Conservation (phyloP, 2,888 invertebrate species). For the Ditula angustiorana region DNA sequence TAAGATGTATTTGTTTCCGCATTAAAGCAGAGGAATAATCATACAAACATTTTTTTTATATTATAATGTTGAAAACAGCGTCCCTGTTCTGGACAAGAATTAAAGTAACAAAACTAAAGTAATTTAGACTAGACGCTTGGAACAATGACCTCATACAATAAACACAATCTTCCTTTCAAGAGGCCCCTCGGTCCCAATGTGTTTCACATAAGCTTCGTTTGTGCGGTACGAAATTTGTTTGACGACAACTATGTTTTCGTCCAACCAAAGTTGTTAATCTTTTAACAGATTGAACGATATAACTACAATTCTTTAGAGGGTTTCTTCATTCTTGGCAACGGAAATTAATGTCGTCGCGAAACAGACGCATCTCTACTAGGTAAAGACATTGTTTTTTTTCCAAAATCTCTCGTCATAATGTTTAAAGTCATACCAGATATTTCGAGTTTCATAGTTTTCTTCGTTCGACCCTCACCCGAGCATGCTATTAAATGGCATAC, state of each 20-base stretch:
- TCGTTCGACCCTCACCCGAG: background rate
- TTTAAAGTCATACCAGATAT: background rate
- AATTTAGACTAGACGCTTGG: conserved; percentile 69
- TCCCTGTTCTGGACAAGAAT: conserved; percentile 11
- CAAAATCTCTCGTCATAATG: background rate
- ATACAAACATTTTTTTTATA: background rate
- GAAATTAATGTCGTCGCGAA: too few species aligned
- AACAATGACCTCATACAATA: conserved; percentile 77
- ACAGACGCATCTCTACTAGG: too few species aligned
- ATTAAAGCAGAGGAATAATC: background rate
- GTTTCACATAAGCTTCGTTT: conserved; percentile 52
- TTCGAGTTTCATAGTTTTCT: background rate
- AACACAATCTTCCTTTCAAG: conserved; percentile 59
- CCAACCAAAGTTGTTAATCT: background rate
- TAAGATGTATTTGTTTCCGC: background rate
- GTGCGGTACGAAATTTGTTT: conserved; percentile 43
- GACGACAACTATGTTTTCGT: background rate
- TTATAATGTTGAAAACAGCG: conserved; percentile 35
- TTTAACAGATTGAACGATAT: too few species aligned
- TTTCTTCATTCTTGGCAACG: too few species aligned
- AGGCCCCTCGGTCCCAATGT: conserved; percentile 63
- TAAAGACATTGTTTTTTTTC: too few species aligned
- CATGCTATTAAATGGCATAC: background rate
- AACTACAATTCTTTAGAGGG: background rate
- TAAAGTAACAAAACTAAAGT: conserved; percentile 57